phyloP scores from a whole-genome alignment of 2,888 invertebrate species.

The Patella ulyssiponensis region DNA sequence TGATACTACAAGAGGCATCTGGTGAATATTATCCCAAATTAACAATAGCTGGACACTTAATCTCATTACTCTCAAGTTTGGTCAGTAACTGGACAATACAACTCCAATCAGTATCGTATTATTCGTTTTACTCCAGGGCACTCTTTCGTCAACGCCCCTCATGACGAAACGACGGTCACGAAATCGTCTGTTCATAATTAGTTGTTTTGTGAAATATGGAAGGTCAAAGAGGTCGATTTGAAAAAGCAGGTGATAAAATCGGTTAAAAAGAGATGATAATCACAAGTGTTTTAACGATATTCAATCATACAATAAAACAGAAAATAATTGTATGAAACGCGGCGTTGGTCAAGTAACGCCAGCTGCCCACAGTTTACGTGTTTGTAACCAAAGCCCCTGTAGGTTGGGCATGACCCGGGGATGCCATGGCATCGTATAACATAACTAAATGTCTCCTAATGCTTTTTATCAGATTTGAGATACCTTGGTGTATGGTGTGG shows the following conservation, averaged over 20 bases:
- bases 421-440: slow-evolving; percentile 4
- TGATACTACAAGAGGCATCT: slow-evolving; percentile 4
- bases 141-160: not conserved
- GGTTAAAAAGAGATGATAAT: not conserved
- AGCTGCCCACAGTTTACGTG: not conserved
- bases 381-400: not conserved
- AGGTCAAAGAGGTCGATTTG: slow-evolving; percentile 2
- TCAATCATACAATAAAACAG: slow-evolving; percentile 7
- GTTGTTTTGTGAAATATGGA: slow-evolving; percentile 10
- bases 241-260: slow-evolving; percentile 5
- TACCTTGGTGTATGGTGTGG: not conserved
- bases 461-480: slow-evolving; percentile 3
- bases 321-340: not conserved
- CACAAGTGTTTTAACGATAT: slow-evolving; percentile 6
- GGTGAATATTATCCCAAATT: not conserved
- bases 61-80: not conserved
- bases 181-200: slow-evolving; percentile 2
- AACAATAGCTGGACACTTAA: slow-evolving; percentile 8
- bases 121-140: not conserved
- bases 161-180: slow-evolving; percentile 11
- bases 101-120: slow-evolving; percentile 2
- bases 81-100: slow-evolving; percentile 1
- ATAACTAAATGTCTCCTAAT: not conserved
- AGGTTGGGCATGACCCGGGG: not conserved
- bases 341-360: not conserved